Evolutionary conservation across 2,113 vertebrate species (phyloP), one percentile per base, ranked within the genome.

Genomic region (Sakesphorus luctuosus): DNA sequence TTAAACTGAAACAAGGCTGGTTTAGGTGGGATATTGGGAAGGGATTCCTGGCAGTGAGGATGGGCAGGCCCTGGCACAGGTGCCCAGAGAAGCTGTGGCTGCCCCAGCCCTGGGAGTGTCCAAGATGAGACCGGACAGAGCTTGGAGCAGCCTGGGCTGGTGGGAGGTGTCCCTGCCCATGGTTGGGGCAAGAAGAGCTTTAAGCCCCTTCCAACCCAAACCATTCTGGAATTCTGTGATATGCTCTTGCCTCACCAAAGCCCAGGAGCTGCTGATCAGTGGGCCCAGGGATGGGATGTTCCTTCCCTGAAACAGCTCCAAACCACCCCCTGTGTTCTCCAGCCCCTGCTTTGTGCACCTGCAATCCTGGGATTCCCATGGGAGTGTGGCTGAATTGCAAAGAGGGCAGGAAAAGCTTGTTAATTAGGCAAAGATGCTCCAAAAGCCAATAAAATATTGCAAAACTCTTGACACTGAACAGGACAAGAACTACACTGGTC

Each of bases 351-450:
- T 25, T 56, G 44, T n/a, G 76, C 44, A 21, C 76, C 86, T 78
- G 85, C 81, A 52, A 52, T 47, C 17, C 7, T 9, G 71, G 6
- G 52, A 79, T n/a, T 13, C 12, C 61, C 77, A 36, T 1, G 6
- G 90, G 52, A 94, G 26, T 16, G 50, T 0, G 4, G 83, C 72
- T 89, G 80, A 56, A 36, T 3, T 8, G 33, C 71, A 52, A 6
- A 62, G 55, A n/a, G 61, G 56, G 35, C 55, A 61, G 74, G 47
- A 67, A 11, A 61, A 85, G 40, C 13, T 66, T 61, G 59, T 23
- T 83, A 71, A 78, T 78, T 55, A 80, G 43, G 56, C 72, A 76
- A 69, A 87, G 76, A 66, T 49, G 50, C 77, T 74, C 44, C 80
- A 87, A 83, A 74, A 86, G 55, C 31, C 80, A 58, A 69, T 47